A percentile compares a stretch with the other conserved stretches of the same genome.
phyloP scores from a whole-genome alignment of 1,140 invertebrate species.

The Hylyphantes graminicola region DNA sequence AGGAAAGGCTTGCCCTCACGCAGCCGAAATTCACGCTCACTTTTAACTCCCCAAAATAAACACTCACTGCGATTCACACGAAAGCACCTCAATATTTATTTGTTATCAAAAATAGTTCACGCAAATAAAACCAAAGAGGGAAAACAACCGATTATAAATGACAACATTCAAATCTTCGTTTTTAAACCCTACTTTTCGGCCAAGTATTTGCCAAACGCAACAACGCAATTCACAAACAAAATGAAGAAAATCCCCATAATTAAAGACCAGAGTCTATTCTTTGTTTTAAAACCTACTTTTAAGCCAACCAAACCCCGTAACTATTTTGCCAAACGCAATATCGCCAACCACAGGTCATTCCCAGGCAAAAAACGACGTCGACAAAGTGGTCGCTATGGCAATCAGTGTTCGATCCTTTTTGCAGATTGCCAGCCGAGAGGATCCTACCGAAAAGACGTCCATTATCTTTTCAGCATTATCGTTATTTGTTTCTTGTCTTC shows the following conservation, averaged over 20 bases:
- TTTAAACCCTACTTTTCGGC: not conserved
- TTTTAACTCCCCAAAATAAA: constrained; percentile 17
- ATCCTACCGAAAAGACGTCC: constrained; percentile 4
- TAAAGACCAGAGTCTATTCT: not conserved
- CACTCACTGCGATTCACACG: not conserved
- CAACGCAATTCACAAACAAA: too few relatives aligned
- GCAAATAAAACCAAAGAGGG: not conserved
- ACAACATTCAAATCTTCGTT: not conserved
- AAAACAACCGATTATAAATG: constrained; percentile 6
- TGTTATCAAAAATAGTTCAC: constrained; percentile 25
- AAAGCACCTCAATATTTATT: constrained; percentile 2
- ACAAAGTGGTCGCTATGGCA: constrained; percentile 2
- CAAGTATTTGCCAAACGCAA: not conserved
- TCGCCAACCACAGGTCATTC: constrained; percentile 5
- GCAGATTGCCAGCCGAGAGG: constrained; percentile 12
- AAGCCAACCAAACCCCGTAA: not conserved
- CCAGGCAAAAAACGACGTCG: not conserved
- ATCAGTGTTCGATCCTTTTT: constrained; percentile 11
- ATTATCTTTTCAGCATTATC: constrained; percentile 41
- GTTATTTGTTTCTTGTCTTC: constrained; percentile 39
- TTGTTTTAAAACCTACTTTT: not conserved
- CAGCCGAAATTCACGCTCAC: constrained; percentile 10
- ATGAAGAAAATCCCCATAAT: not conserved
- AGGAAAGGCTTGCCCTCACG: constrained; percentile 20
- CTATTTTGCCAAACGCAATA: not conserved